Evolutionary conservation across 2,888 invertebrate genomes (phyloP).

Genomic region (Thalpophila matura): DNA sequence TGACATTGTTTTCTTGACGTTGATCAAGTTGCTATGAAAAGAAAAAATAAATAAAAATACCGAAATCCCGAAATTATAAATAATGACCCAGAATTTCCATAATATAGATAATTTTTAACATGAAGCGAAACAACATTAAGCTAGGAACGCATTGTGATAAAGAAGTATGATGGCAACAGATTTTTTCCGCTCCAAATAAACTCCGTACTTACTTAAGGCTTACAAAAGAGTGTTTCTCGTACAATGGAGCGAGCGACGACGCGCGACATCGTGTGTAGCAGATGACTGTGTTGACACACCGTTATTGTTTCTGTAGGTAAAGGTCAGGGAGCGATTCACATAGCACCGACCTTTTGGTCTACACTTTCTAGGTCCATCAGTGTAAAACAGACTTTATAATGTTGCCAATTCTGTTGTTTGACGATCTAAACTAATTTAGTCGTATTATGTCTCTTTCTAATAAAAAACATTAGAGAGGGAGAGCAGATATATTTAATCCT

Average conservation of each 20-base stretch:
- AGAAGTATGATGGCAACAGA: constrained; percentile 1
- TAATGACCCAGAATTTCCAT: neutral
- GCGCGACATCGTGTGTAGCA: constrained; percentile 12
- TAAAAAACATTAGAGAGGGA: too few relatives aligned
- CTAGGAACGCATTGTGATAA: neutral
- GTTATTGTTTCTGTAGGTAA: constrained; percentile 53
- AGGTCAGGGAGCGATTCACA: constrained; percentile 37
- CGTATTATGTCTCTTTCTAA: too few relatives aligned
- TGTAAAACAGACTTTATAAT: constrained; percentile 15
- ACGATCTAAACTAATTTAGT: too few relatives aligned
- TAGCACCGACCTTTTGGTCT: constrained; percentile 22
- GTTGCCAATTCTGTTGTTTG: too few relatives aligned
- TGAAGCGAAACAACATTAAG: neutral
- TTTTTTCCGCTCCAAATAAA: constrained; percentile 51
- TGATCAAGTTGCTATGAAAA: neutral
- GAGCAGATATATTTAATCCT: too few relatives aligned
- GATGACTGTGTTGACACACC: constrained; percentile 38
- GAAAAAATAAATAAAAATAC: neutral
- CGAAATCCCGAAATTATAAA: too few relatives aligned
- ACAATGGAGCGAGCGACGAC: constrained; percentile 36
- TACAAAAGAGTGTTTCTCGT: constrained; percentile 30
- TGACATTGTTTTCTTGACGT: too few relatives aligned
- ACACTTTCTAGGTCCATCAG: constrained; percentile 28
- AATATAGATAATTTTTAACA: neutral
- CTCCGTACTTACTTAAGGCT: constrained; percentile 31